A percentile compares a stretch with the other conserved stretches of the same genome.
Conservation (phyloP, 2,113 vertebrate genomes). For the Prunella himalayana region DNA sequence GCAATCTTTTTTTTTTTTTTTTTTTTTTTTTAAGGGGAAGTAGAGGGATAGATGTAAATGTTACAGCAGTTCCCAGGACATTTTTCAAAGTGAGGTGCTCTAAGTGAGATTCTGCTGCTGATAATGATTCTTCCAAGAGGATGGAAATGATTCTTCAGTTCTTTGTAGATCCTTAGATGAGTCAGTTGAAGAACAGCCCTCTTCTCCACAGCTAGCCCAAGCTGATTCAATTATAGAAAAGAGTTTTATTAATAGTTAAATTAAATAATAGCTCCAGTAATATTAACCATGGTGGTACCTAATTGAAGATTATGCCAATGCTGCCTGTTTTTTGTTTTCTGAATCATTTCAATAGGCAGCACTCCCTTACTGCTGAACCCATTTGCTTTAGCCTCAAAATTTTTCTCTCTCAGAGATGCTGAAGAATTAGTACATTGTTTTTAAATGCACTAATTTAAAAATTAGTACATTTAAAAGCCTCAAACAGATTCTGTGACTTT, state of each 20-base stretch:
- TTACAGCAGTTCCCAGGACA: neutral
- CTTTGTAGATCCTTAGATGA: neutral
- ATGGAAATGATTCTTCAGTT: neutral
- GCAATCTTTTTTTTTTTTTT: neutral
- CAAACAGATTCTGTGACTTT: neutral
- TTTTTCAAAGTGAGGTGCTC: neutral
- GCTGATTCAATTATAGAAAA: neutral
- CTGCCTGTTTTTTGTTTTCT: neutral
- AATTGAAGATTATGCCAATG: neutral
- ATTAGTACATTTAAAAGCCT: neutral
- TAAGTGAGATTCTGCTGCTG: neutral
- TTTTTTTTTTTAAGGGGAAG: neutral
- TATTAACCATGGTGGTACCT: rapidly evolving
- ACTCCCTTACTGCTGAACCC: neutral
- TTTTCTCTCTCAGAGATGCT: neutral
- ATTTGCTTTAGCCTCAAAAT: neutral
- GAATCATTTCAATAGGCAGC: neutral
- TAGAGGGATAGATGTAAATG: neutral
- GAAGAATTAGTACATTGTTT: neutral
- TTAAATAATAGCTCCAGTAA: neutral
- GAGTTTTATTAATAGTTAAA: slow-evolving; percentile 24
- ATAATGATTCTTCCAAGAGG: neutral
- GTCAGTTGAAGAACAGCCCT: neutral
- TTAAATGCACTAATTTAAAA: neutral
- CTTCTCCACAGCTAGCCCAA: neutral